Base-by-base conservation (phyloP, 2,888 invertebrate species). In the Troglohyphantes excavatus region DNA sequence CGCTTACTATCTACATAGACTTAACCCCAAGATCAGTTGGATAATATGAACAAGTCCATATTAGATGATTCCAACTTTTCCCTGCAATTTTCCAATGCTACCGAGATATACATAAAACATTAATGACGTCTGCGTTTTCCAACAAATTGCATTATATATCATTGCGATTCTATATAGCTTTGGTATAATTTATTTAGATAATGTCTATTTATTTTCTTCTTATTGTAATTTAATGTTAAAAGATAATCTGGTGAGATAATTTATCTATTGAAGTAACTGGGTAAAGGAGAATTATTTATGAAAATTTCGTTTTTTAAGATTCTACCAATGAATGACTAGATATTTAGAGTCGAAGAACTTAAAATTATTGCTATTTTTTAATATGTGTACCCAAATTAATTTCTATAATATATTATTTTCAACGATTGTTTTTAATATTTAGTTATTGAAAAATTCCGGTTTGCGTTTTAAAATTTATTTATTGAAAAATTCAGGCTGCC, bases 1-100 rank as follows among this genome's bases (percentile, higher is more conserved):
- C 63, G 23, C n/a, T 59, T 26, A 73, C 73, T 81, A 82, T 88
- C 82, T 88, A 75, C 88, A 88, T 88, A 88, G 81, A 88, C 81
- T 88, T 88, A 88, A 88, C 88, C 88, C 21, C 61, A 39, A 39
- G 88, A 72, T 88, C 82, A 82, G 27, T 21, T 26, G 21, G 70
- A 29, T 78, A 79, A 72, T 86, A 63, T 43, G 65, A 26, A 59
- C 59, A 61, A 81, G 46, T 70, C 13, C 53, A 23, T 67, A 75
- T 75, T 75, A 59, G 79, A 29, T 67, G 67, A 68, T 46, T 79
- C 61, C 59, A 65, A 43, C 75, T 39, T 19, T 70, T 39, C 82
- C 59, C 17, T 59, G 59, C 78, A 78, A 21, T 63, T 43, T 78
- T 78, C 63, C 26, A 5, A 63, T 19, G 72, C 82, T 82, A 82